Conservation (phyloP, 2,797 vertebrate species). For the Pteronotus mesoamericanus region DNA sequence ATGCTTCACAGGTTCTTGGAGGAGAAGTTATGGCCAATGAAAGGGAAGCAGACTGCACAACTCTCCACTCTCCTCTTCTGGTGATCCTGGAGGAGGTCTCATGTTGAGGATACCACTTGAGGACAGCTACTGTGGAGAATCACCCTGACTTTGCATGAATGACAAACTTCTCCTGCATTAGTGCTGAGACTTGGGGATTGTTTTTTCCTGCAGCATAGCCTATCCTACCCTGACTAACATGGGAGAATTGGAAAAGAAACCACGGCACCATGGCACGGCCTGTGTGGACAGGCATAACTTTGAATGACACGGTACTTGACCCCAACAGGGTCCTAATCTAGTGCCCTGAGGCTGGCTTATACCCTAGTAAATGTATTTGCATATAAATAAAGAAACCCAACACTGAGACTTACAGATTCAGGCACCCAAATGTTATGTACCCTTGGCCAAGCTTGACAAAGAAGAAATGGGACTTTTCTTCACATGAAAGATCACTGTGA, state of each 20-base stretch:
- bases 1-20: neutral
- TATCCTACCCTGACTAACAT: neutral
- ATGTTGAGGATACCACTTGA: neutral
- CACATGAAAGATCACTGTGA: neutral
- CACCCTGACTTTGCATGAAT: neutral
- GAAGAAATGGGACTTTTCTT: neutral
- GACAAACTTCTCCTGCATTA: neutral
- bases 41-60: neutral
- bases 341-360: neutral
- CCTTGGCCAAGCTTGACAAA: neutral
- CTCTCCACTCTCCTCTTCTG: neutral
- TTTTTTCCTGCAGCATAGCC: neutral
- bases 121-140: neutral
- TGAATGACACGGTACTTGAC: neutral
- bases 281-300: neutral
- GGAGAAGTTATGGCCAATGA: neutral
- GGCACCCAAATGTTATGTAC: neutral
- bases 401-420: neutral
- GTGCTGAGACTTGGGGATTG: neutral
- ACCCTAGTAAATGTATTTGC: neutral
- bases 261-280: rapidly evolving
- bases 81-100: neutral
- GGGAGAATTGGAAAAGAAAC: neutral
- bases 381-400: neutral
- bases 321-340: neutral